Base-by-base conservation (phyloP, 2,888 invertebrate species). In the Criorhina ranunculi region DNA sequence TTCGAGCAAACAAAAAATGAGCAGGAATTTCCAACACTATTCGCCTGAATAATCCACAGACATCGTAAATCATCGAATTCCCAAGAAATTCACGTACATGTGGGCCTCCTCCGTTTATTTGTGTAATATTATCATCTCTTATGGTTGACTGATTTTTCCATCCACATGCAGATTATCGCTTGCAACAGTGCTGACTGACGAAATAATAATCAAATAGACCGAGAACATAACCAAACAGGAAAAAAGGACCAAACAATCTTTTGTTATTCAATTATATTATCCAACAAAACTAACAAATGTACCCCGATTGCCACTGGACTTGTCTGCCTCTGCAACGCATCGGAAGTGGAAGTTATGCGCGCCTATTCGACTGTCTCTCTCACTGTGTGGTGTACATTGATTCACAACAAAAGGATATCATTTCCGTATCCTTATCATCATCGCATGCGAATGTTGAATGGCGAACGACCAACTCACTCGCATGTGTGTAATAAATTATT, bases 61-160 rank as follows among this genome's bases (percentile, higher is more conserved):
- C 85, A 66, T 76, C 75, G 75, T 85, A 85, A 85, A 85, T 85
- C 85, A 85, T 85, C 46, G 64, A 75, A 80, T 85, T 85, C 75
- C 85, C 85, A 85, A 85, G 80, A 85, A 85, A 66, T 66, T 62
- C 77, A 29, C 59, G 44, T 29, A 37, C 75, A 53, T 55, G 53
- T 53, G 53, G 53, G 51, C 69, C 57, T 55, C 31, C 51, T 40
- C 33, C 31, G 46, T 51, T 69, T 46, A 53, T 72, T 62, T 75
- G 76, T 62, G 64, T 73, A 89, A 89, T 90, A 89, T 89, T 90
- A 91, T 90, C 91, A 91, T 90, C 90, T 89, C 90, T 91, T 89
- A 90, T 90, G 91, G 90, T 91, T 91, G 90, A 91, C 85, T 91
- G 90, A 90, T 88, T 91, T 91, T 89, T 88, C 87, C 89, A 69